Evolutionary conservation across 2,888 invertebrate genomes (phyloP), one percentile per base, ranked within the genome.

Genomic region (Lymantria monacha): DNA sequence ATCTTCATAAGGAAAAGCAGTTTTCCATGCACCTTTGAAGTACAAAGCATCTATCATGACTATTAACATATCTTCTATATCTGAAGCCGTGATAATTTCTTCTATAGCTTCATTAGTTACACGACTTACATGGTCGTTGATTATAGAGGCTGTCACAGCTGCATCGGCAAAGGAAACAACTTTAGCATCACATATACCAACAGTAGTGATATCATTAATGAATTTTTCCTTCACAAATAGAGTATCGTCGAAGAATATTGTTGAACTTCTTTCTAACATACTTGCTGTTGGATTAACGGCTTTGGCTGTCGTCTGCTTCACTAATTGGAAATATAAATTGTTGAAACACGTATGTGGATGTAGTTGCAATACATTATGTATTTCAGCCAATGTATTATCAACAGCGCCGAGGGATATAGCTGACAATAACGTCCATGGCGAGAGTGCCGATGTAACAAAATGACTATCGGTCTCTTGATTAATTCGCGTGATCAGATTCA

Each of bases 11-110:
- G 70, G 61, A 44, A 89, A 88, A 0, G 74, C 66, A 1, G 54
- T 56, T 30, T 70, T 69, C 90, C 90, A 91, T 1, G 65, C 47
- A 0, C 87, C 87, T 68, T 84, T 86, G 61, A 89, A 90, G 53
- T 79, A 86, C 37, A 89, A 50, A 2, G 84, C 84, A 46, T 90
- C 90, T 7, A 87, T 64, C 48, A 87, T 69, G 1, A 87, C 58
- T 0, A 85, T 40, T 0, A 61, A 51, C 0, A 77, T 72, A 0
- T 71, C 70, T 7, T 74, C 66, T 10, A 90, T 52, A 46, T 89
- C 89, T 5, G 51, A 63, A 0, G 87, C 65, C 0, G 73, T 63
- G 0, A 89, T 77, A 0, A 88, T 73, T 8, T 88, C 84, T 2
- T 81, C 76, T 1, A 89, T 81, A 1, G 74, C 71, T 37, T 81